Evolutionary conservation across 2,113 vertebrate species (phyloP).

Genomic region (Xiphorhynchus elegans): DNA sequence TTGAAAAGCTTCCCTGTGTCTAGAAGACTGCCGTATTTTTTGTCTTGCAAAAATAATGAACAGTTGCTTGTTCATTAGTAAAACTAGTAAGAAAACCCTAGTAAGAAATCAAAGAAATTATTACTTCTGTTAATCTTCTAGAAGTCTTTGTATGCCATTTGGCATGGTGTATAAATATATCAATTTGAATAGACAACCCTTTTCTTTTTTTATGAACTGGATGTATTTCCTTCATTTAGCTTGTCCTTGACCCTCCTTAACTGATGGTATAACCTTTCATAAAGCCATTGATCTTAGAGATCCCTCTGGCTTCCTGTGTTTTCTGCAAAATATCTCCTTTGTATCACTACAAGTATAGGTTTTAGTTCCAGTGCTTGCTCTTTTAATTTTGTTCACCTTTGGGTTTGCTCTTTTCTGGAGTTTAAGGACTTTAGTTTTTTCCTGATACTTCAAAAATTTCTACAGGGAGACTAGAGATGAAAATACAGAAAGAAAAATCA

Average conservation of each 20-base stretch:
- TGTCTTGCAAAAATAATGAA: neutral
- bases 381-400: neutral
- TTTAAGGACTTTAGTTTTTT: neutral
- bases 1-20: neutral
- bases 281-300: neutral
- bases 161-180: neutral
- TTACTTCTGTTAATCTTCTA: neutral
- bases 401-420: neutral
- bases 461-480: neutral
- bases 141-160: neutral
- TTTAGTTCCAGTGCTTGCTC: neutral
- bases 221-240: neutral
- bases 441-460: neutral
- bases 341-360: neutral
- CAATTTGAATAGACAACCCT: neutral
- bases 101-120: neutral
- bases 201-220: neutral
- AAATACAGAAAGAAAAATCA: neutral
- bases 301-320: neutral
- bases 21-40: neutral
- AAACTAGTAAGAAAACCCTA: too few species aligned
- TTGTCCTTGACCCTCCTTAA: neutral
- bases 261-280: neutral
- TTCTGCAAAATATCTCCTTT: neutral
- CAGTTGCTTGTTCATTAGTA: neutral